Evolutionary conservation across 2,888 invertebrate species (phyloP).

Genomic region (Callinectes sapidus): DNA sequence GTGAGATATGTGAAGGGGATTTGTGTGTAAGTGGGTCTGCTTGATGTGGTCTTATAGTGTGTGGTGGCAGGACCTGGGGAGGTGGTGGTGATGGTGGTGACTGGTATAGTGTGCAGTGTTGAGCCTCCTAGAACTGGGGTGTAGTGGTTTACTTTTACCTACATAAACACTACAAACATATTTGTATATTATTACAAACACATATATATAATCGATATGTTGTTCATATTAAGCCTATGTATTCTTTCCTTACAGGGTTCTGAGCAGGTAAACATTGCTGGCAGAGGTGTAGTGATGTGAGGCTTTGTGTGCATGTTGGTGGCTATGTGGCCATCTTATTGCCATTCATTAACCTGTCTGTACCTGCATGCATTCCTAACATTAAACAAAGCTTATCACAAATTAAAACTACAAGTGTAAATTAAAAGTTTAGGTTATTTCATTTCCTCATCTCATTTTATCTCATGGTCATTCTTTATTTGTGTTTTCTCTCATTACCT

Average conservation of each 20-base stretch:
- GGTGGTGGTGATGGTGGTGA: background rate
- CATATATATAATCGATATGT: background rate
- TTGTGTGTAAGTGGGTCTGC: background rate
- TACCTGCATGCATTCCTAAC: background rate
- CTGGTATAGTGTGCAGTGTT: background rate
- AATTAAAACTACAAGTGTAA: background rate
- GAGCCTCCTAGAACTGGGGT: background rate
- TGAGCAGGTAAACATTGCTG: constrained; percentile 20
- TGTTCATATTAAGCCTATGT: background rate
- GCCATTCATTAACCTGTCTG: background rate
- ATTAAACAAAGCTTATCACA: background rate
- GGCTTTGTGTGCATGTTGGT: background rate
- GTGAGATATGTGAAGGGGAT: background rate
- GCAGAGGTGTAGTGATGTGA: background rate
- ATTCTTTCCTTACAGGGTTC: constrained; percentile 6
- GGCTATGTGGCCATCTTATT: background rate
- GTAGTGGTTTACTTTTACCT: background rate
- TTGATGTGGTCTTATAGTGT: background rate
- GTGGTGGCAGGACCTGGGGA: background rate
- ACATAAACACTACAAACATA: background rate
- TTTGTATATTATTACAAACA: background rate
- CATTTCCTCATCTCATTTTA: background rate
- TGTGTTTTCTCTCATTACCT: background rate
- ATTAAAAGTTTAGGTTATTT: background rate
- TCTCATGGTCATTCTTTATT: background rate